phyloP scores from a whole-genome alignment of 64 coral and sea anemone genomes.

The Anthopleura sola region DNA sequence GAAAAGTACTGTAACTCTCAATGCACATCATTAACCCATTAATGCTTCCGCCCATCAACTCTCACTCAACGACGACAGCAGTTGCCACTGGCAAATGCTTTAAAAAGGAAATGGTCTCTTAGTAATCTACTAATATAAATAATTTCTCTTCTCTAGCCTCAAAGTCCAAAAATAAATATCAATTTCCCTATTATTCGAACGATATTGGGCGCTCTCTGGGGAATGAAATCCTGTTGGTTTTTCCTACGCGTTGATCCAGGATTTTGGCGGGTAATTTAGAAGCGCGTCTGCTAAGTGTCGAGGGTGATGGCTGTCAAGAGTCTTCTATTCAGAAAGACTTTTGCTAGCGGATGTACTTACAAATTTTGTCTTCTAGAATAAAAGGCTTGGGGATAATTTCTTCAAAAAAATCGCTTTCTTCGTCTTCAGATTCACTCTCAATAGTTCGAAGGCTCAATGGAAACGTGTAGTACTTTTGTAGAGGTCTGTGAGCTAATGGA shows the following conservation, averaged over 20 bases:
- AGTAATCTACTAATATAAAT: neutral
- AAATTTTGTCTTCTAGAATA: neutral
- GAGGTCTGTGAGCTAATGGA: neutral
- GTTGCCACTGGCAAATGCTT: neutral
- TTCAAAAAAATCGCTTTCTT: neutral
- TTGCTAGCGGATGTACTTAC: neutral
- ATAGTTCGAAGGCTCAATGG: neutral
- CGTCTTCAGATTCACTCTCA: slow-evolving; percentile 14
- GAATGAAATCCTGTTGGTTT: neutral
- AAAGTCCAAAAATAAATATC: neutral
- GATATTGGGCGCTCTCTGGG: neutral
- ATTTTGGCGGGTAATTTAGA: neutral
- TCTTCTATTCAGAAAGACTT: neutral
- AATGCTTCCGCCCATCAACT: no score
- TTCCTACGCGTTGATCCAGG: neutral
- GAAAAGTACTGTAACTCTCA: no score
- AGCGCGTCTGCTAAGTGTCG: neutral
- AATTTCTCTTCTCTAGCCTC: neutral
- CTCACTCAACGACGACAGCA: no score
- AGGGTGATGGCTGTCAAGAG: neutral
- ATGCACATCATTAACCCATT: no score
- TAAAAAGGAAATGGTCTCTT: neutral
- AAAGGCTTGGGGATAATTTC: slow-evolving; percentile 1
- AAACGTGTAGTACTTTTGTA: slow-evolving; percentile 1
- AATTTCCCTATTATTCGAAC: neutral